Conservation (phyloP, 2,888 invertebrate genomes). For the Cetonia aurata region DNA sequence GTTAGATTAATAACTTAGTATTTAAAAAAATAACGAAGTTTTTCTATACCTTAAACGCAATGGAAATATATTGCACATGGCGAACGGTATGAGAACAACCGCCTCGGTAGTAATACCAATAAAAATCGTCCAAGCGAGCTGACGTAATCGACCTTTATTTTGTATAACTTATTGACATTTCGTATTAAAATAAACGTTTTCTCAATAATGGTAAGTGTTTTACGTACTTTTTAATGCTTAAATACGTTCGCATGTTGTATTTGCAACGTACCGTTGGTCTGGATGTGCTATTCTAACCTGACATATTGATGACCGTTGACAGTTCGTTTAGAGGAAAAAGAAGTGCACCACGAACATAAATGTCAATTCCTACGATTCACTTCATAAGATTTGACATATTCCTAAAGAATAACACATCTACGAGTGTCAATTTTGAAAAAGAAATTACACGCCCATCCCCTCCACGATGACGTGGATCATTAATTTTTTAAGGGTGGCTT, state of each 20-base stretch:
- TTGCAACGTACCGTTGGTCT: conserved; percentile 24
- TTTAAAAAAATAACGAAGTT: conserved; percentile 8
- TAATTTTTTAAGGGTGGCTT: conserved; percentile 18
- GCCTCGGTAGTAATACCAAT: conserved; percentile 26
- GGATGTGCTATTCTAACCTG: conserved; percentile 43
- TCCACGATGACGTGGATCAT: conserved; percentile 53
- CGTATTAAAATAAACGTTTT: conserved; percentile 42
- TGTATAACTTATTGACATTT: conserved; percentile 48
- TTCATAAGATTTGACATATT: conserved; percentile 43
- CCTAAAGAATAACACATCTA: conserved; percentile 36
- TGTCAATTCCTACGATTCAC: conserved; percentile 46
- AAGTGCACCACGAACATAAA: conserved; percentile 45
- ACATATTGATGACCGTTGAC: conserved; percentile 46
- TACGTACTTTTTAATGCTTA: conserved; percentile 25
- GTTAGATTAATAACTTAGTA: conserved; percentile 1
- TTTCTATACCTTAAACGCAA: background rate
- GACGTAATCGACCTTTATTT: conserved; percentile 48
- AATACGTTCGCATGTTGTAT: conserved; percentile 16
- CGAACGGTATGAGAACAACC: conserved; percentile 35
- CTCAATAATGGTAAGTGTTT: conserved; percentile 45
- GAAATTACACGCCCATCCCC: conserved; percentile 54
- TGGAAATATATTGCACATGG: conserved; percentile 10
- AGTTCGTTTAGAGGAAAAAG: conserved; percentile 47
- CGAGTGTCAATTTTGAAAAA: conserved; percentile 44
- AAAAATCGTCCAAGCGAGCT: conserved; percentile 45